Evolutionary conservation across 2,888 invertebrate species (phyloP), one percentile per base, ranked within the genome.

Genomic region (Drosophila gaucha): DNA sequence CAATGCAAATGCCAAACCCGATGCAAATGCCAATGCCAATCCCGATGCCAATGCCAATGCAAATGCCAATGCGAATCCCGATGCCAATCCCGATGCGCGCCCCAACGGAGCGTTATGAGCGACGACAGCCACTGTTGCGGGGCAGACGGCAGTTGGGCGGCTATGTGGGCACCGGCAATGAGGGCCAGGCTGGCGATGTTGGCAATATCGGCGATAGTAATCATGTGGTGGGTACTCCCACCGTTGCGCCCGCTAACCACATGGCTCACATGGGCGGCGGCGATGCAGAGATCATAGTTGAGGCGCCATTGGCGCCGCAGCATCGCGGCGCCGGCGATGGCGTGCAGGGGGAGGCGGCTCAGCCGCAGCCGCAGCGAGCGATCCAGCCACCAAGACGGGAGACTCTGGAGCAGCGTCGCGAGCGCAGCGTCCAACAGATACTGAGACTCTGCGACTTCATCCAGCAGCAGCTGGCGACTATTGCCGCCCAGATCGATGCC

Each of bases 211-310:
- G 76, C 5, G 79, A 75, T 16, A 69, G 28, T 10, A 50, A 54
- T 43, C 49, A 68, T 12, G 52, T 79, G 43, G 47, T 63, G 30
- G 80, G 76, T 54, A 50, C 38, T 43, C 80, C 62, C 3, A 54
- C 55, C 0, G 57, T 57, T 0, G 38, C 38, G 0, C 57, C 55
- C 0, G 10, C 39, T 22, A 67, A 67, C 9, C 58, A 56, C 6
- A 67, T 62, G 55, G 57, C 60, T 3, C 57, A 54, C 8, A 35
- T 60, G 47, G 80, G 64, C 28, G 78, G 64, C 4, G 80, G 76
- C 33, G 80, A 64, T 72, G 80, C 76, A 0, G 71, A 66, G 31
- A 16, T 62, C 1, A 33, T 70, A 9, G 24, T 51, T 3, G 49
- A 16, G 30, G 43, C 39, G 18, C 63, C 57, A 14, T 28, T 50